Base-by-base conservation (phyloP, 2,113 vertebrate species). In the Xenus cinereus region DNA sequence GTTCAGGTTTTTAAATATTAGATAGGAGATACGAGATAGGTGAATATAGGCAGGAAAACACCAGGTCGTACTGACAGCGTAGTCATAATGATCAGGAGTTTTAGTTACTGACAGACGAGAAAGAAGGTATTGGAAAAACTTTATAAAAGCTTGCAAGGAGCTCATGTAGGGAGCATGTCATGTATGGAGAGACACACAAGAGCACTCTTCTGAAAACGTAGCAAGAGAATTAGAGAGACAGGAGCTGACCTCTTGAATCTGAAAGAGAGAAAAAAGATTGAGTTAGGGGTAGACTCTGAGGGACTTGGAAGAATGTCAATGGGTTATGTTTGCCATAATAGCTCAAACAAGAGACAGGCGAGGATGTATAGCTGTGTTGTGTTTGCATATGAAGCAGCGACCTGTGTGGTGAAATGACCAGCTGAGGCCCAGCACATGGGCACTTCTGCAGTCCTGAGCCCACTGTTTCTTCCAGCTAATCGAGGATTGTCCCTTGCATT, bases 51-150 rank as follows among this genome's bases (percentile, higher is more conserved):
- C 54, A 46, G 45, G 56, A 64, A 59, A 71, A 51, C 28, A 24
- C 6, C 21, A 41, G 9, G 14, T 46, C 0, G 0, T 48, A 13
- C n/a, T 71, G 45, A 66, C 3, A 2, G 33, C 27, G 50, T 11
- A 56, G 46, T 74, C 2, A 5, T 72, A 35, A 6, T 35, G 27
- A n/a, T 67, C 28, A 39, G 15, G 27, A 39, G 11, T 68, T 68
- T 68, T 74, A 51, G 30, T 87, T 74, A 51, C 43, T 74, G 28
- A 28, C 12, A 64, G 37, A 13, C 48, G 11, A 0, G 5, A 66
- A 71, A 48, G 9, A 80, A 51, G 16, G 9, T 59, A 37, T 27
- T 84, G 84, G 46, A 59, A 57, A 84, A 64, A 9, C 19, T 57
- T 63, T 9, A 16, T 32, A 59, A 50, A 41, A 57, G 9, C 37